Conservation (phyloP, 2,888 invertebrate species). For the Lasius fuliginosus region DNA sequence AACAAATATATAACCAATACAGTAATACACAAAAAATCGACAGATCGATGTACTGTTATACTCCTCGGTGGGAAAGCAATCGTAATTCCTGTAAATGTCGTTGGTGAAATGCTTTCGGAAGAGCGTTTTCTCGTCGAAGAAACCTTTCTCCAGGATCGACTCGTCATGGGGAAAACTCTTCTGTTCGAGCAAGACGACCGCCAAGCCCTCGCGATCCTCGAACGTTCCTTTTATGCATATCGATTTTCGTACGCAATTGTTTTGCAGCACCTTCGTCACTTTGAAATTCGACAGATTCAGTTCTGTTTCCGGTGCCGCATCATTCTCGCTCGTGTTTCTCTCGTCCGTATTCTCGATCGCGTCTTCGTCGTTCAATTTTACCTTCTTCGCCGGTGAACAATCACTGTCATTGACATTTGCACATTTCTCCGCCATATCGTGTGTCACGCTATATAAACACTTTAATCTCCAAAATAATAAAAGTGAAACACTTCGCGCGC, state of each 20-base stretch:
- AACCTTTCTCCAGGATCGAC: constrained; percentile 87
- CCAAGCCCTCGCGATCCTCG: constrained; percentile 88
- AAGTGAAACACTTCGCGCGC: neutral
- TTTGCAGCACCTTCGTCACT: constrained; percentile 90
- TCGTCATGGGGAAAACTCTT: constrained; percentile 91
- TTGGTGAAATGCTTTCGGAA: constrained; percentile 91
- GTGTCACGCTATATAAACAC: neutral
- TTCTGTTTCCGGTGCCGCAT: constrained; percentile 78
- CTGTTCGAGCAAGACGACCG: constrained; percentile 93
- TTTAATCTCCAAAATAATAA: neutral
- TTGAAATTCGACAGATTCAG: constrained; percentile 90
- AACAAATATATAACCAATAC: neutral
- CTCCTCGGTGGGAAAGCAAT: constrained; percentile 89
- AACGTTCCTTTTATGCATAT: constrained; percentile 91
- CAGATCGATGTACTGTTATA: constrained; percentile 88
- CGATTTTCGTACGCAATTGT: constrained; percentile 91
- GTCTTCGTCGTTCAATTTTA: constrained; percentile 56
- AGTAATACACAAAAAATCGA: constrained; percentile 22
- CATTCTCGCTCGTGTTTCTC: neutral
- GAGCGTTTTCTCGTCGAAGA: constrained; percentile 89
- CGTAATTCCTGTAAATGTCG: constrained; percentile 95
- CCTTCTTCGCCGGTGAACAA: constrained; percentile 66
- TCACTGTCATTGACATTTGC: constrained; percentile 37
- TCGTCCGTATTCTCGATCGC: neutral
- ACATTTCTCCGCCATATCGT: constrained; percentile 66